Conservation (phyloP, 2,888 invertebrate species). For the Spicauda simplicius region DNA sequence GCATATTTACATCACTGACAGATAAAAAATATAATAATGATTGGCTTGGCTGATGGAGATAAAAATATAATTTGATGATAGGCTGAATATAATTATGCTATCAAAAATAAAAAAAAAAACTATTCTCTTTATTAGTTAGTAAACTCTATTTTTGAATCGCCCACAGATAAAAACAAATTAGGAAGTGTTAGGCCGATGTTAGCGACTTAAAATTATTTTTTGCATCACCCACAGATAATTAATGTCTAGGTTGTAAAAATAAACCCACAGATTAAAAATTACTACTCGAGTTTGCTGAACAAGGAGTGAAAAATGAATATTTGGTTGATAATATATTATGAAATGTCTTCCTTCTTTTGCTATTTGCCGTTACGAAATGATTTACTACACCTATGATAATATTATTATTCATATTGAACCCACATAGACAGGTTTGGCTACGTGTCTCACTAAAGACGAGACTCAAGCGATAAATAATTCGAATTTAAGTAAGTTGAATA, state of each 20-base stretch:
- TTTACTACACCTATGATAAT: not conserved
- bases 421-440: not conserved
- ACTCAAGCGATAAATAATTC: not conserved
- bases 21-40: no score
- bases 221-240: not conserved
- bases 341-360: conserved; percentile 3
- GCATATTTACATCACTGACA: no score
- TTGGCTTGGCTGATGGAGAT: no score
- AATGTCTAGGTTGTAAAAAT: not conserved
- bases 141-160: no score
- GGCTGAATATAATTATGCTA: no score
- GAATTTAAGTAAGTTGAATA: not conserved
- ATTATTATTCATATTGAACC: conserved; percentile 17
- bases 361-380: conserved; percentile 4
- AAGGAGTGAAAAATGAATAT: not conserved
- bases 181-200: no score
- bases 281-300: not conserved
- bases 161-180: no score
- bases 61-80: no score
- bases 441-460: not conserved
- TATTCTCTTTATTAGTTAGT: no score
- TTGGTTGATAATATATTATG: not conserved
- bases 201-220: no score
- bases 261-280: not conserved
- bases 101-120: no score